Conservation (phyloP, 2,113 vertebrate species). For the Penelope pileata region DNA sequence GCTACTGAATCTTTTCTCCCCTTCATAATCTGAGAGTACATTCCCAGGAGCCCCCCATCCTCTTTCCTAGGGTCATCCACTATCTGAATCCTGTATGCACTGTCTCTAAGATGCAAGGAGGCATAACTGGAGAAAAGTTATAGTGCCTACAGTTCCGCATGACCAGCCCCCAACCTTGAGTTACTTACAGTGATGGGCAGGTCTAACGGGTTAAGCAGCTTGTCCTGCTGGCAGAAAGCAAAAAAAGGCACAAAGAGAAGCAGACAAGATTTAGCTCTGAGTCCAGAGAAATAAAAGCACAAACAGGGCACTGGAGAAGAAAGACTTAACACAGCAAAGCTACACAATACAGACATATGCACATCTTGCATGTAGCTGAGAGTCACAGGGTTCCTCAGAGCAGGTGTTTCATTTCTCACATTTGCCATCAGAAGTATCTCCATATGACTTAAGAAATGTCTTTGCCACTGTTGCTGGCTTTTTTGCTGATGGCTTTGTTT, state of each 20-base stretch:
- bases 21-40: neutral
- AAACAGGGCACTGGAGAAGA: constrained; percentile 60
- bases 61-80: neutral
- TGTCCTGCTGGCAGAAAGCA: constrained; percentile 86
- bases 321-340: constrained; percentile 71
- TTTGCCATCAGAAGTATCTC: neutral
- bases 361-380: neutral
- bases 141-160: neutral
- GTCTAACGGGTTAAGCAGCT: constrained; percentile 90
- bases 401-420: neutral
- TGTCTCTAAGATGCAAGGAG: neutral
- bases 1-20: constrained; percentile 5
- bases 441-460: neutral
- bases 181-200: constrained; percentile 95
- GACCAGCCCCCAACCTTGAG: constrained; percentile 51
- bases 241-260: constrained; percentile 82
- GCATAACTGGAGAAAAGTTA: neutral
- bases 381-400: neutral
- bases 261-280: constrained; percentile 76
- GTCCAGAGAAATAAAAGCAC: constrained; percentile 55
- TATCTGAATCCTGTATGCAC: neutral
- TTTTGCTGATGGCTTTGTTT: neutral
- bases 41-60: neutral
- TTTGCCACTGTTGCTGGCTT: neutral
- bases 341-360: constrained; percentile 63